Evolutionary conservation across 92 coral and sea anemone genomes (phyloP).

Genomic region (Heteractis magnifica): DNA sequence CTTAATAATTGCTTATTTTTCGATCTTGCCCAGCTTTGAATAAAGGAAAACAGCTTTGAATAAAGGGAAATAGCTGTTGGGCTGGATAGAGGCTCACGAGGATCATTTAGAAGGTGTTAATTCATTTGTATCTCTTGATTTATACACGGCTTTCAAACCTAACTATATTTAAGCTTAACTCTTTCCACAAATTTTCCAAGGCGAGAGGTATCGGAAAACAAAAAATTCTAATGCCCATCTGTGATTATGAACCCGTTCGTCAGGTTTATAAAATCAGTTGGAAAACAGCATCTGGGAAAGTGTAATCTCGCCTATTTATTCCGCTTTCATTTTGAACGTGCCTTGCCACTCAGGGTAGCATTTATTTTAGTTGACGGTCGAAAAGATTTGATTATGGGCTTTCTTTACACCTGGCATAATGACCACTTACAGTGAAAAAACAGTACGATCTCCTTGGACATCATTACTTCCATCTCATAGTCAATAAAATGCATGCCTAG

Average conservation of each 20-base stretch:
- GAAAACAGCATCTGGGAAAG: background rate
- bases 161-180: too few species aligned
- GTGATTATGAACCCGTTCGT: background rate
- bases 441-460: background rate
- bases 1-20: background rate
- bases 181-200: background rate
- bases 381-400: background rate
- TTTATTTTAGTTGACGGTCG: background rate
- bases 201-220: background rate
- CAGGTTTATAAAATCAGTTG: background rate
- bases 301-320: background rate
- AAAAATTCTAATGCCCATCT: background rate
- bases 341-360: background rate
- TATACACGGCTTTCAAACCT: background rate
- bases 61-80: background rate
- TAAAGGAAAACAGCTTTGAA: background rate
- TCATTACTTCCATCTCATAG: background rate
- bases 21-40: background rate
- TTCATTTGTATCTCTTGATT: background rate
- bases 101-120: background rate
- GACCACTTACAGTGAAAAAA: background rate
- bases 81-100: background rate
- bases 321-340: background rate
- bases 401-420: conserved; percentile 8
- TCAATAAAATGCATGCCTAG: background rate